Base-by-base conservation (phyloP, 2,888 invertebrate species). In the Perithous albicinctus region DNA sequence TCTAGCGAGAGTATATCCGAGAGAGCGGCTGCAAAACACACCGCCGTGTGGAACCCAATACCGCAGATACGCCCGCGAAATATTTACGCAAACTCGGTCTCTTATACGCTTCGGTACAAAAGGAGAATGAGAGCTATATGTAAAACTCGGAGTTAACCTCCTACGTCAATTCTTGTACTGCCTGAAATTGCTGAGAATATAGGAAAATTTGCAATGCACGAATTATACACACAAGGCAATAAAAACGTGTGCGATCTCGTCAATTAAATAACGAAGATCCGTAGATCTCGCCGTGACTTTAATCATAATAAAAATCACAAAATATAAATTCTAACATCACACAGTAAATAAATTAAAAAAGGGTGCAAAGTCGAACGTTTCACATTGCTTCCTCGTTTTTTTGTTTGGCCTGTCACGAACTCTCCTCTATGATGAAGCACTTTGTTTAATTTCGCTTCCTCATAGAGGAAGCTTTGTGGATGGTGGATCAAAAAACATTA, bases 1-100 rank as follows among this genome's bases (percentile, higher is more conserved):
- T 63, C n/a, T 54, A 38, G 20, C 56, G 54, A 43, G 59, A n/a
- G n/a, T n/a, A n/a, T 32, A 54, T 54, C 26, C 54, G 26, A 12
- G 54, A 12, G 54, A n/a, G 54, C 6, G 29, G 29, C 32, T 32
- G 32, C 59, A 59, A n/a, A n/a, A n/a, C n/a, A 38, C 35, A 2
- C 18, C 23, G 38, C 41, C 1, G 15, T 41, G 23, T n/a, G 70
- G 10, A 32, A 43, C 43, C 43, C 59, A 29, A 72, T 46, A 59
- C 43, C 43, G n/a, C 38, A 15, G 51, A 15, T 10, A 43, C 20
- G 61, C 8, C 23, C 41, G 20, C 41, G 23, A 63, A 59, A 59
- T 59, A 63, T 63, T 41, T 41, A 38, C 63, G 63, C 41, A 41
- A 38, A n/a, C 41, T 2, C 35, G 18, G n/a, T 59, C 15, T 18